Conservation (phyloP, 2,888 invertebrate species). For the Dynastes maya region DNA sequence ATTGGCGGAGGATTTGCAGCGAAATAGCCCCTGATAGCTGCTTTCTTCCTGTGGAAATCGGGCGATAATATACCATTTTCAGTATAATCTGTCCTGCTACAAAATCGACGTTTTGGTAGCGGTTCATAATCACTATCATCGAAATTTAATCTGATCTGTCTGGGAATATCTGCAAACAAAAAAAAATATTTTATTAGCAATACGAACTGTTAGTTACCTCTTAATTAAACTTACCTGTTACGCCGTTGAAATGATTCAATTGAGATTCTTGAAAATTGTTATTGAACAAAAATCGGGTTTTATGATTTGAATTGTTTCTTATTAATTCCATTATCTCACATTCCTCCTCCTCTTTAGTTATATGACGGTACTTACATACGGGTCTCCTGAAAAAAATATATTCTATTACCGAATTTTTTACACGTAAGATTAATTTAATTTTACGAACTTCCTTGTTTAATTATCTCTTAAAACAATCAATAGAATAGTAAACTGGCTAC, state of each 20-base stretch:
- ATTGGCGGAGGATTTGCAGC: conserved; percentile 67
- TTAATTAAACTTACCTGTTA: conserved; percentile 34
- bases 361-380: conserved; percentile 68
- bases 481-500: no score
- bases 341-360: conserved; percentile 68
- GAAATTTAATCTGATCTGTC: conserved; percentile 61
- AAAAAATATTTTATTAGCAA: background rate
- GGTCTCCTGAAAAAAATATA: conserved; percentile 57
- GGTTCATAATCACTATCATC: conserved; percentile 67
- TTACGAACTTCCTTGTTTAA: no score
- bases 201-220: background rate
- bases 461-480: no score
- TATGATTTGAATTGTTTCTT: conserved; percentile 60
- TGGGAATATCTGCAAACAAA: conserved; percentile 52
- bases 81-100: conserved; percentile 56
- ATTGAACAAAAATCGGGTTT: conserved; percentile 51
- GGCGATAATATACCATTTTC: conserved; percentile 54
- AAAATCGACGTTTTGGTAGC: conserved; percentile 66
- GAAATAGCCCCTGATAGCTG: conserved; percentile 67
- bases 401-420: background rate
- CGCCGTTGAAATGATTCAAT: conserved; percentile 41
- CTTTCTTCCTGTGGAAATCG: conserved; percentile 49
- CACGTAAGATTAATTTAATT: no score
- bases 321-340: conserved; percentile 67
- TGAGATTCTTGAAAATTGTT: conserved; percentile 48